Conservation (phyloP, 2,888 invertebrate genomes). For the Athetis lepigone region DNA sequence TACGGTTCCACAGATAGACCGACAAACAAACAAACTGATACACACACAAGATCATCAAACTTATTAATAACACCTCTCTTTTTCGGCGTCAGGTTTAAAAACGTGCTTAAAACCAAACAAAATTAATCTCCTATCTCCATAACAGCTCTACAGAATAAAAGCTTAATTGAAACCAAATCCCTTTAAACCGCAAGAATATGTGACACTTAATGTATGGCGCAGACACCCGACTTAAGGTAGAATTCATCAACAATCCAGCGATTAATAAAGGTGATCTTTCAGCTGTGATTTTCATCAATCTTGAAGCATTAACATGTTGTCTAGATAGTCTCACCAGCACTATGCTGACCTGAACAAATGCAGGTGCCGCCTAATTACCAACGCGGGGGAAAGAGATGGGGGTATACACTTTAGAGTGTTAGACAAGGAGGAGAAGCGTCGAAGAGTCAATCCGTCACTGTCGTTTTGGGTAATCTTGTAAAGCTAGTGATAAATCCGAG, state of each 20-base stretch:
- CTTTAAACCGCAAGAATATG: conserved; percentile 48
- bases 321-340: conserved; percentile 83
- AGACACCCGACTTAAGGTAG: conserved; percentile 50
- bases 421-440: conserved; percentile 70
- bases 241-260: conserved; percentile 58
- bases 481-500: conserved; percentile 85
- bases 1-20: too few relatives aligned
- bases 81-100: too few relatives aligned
- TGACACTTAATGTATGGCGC: conserved; percentile 51
- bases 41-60: too few relatives aligned
- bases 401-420: conserved; percentile 54
- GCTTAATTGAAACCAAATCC: conserved; percentile 58
- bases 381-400: conserved; percentile 69
- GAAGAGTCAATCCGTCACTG: conserved; percentile 88
- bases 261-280: conserved; percentile 66
- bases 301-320: conserved; percentile 82
- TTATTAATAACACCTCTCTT: too few relatives aligned
- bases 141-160: conserved; percentile 32
- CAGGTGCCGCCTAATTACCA: conserved; percentile 87
- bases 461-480: conserved; percentile 88
- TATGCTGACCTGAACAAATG: conserved; percentile 86
- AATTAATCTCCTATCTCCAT: conserved; percentile 16
- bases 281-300: conserved; percentile 81
- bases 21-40: too few relatives aligned
- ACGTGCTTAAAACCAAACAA: neutral